Evolutionary conservation across 1,140 invertebrate species (phyloP).

Genomic region (Calliopsis andreniformis): DNA sequence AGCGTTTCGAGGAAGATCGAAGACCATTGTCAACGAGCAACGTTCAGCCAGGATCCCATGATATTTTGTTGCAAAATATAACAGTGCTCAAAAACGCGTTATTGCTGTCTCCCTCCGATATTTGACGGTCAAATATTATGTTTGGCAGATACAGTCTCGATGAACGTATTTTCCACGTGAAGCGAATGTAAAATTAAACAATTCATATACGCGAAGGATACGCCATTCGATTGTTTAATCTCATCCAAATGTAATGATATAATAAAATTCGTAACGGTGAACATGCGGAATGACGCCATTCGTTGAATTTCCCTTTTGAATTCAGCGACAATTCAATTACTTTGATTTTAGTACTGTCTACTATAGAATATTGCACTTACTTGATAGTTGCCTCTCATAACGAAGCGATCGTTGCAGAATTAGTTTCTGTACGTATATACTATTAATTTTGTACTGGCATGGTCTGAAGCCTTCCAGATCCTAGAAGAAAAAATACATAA

Average conservation of each 20-base stretch:
- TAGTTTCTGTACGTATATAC: too few relatives aligned
- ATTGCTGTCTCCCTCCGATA: background rate
- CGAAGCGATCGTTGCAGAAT: too few relatives aligned
- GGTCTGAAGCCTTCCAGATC: too few relatives aligned
- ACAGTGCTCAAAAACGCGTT: slow-evolving; percentile 7
- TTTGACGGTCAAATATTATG: background rate
- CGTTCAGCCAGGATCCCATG: background rate
- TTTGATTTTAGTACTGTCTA: too few relatives aligned
- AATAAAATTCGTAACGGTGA: background rate
- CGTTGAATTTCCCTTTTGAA: background rate
- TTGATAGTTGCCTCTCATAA: too few relatives aligned
- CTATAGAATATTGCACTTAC: too few relatives aligned
- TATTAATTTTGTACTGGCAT: too few relatives aligned
- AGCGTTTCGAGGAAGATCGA: background rate
- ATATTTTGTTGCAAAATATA: background rate
- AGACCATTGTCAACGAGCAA: background rate
- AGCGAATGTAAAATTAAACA: background rate
- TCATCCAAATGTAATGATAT: too few relatives aligned
- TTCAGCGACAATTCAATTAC: too few relatives aligned
- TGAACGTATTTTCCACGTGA: background rate
- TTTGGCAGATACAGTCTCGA: background rate
- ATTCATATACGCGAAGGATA: background rate
- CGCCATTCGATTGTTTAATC: background rate
- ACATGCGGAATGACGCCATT: background rate
- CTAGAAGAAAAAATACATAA: too few relatives aligned